Evolutionary conservation across 2,113 vertebrate species (phyloP), one percentile per base, ranked within the genome.

Genomic region (Meleagris gallopavo): DNA sequence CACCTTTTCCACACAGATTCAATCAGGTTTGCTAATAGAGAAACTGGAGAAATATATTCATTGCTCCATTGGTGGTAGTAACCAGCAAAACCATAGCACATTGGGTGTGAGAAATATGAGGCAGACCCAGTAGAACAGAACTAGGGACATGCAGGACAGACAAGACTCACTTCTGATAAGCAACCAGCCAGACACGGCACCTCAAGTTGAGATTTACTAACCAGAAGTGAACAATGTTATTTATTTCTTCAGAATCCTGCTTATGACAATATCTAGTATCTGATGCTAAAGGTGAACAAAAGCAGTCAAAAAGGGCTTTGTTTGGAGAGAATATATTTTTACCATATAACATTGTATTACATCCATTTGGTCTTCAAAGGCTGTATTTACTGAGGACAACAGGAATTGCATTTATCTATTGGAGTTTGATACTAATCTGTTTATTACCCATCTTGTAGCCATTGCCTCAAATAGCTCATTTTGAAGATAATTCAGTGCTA

Each of bases 361-460:
- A 66, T 80, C 11, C 2, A 19, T 70, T 83, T 88, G 21, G 41
- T 83, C 69, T 71, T 80, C 85, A 78, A 88, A 83, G 17, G 25
- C 50, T 67, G 12, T 70, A 36, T 57, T 80, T 70, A 80, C 24
- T 19, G 69, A n/a, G 24, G 52, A 12, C 10, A 80, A 65, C 13
- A 34, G 27, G 24, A 64, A 10, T 22, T 82, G 11, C 17, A 94
- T 4, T 87, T 8, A 5, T 85, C n/a, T 58, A 14, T 1, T 30
- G 34, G 67, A 71, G 15, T 58, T 77, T 88, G 36, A 83, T 94
- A 92, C 91, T 90, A 78, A 95, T 83, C 46, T 60, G 17, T 69
- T 83, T 91, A 69, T 83, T 88, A 43, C 24, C 22, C n/a, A 57
- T 94, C 43, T 94, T 85, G 32, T 77, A 94, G 69, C 74, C 43